Evolutionary conservation across 1,140 invertebrate genomes (phyloP), one percentile per base, ranked within the genome.

Genomic region (Drosophila obscura): DNA sequence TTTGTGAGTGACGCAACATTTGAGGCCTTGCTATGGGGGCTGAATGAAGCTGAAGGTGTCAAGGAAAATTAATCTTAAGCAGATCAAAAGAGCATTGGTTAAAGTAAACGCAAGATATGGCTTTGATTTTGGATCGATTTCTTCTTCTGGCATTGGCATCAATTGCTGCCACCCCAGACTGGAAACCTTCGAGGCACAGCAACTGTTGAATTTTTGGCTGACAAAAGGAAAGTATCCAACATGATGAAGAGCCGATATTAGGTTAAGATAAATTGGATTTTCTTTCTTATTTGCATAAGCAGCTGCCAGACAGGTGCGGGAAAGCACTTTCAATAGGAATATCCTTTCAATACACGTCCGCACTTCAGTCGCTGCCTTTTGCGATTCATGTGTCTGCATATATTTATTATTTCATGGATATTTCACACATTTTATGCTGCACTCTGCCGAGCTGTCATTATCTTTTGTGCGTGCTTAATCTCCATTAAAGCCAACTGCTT

Each of bases 331-430:
- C 62, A n/a, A 19, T 52, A 24, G 28, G 65, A 16, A 56, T 44
- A 55, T 81, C 53, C 63, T 44, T 73, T 73, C 49, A 45, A 52
- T 31, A 8, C 3, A 31, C 8, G 3, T 31, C 7, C 31, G 8
- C 7, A 9, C 62, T 35, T 52, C 41, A 59, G 22, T 11, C 39
- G 28, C 39, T 28, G 35, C 46, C 39, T 11, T 31, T 55, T 73
- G 45, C 48, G 57, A 62, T 67, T 76, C 77, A 72, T 77, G 66
- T 19, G 43, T 48, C 39, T 64, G 76, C 76, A 80, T 68, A 76
- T 75, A 13, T 39, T 66, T 65, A 64, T 79, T 82, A 64, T 56
- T 68, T 67, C 58, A 75, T 80, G 80, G 44, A 58, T 56, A 67
- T 76, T 76, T 68, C 62, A 80, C 84, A 46, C 24, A 39, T 4